Evolutionary conservation across 2,113 vertebrate species (phyloP).

Genomic region (Rafetus swinhoei): DNA sequence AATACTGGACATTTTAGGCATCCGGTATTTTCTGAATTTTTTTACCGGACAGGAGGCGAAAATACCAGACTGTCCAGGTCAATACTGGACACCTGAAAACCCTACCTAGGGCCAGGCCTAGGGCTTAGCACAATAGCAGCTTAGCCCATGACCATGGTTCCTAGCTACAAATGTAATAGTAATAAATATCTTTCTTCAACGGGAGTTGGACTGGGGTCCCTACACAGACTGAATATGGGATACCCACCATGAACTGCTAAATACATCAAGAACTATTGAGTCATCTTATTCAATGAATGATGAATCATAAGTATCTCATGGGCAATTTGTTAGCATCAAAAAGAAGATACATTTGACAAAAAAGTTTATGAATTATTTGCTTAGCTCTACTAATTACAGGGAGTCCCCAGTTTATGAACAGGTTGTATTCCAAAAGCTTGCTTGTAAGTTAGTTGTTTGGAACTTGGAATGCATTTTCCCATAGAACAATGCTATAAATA

Average conservation of each 20-base stretch:
- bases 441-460: too few relatives aligned
- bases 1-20: too few relatives aligned
- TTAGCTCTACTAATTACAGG: neutral
- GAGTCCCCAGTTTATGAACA: too few relatives aligned
- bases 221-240: neutral
- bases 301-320: neutral
- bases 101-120: too few relatives aligned
- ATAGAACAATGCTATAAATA: too few relatives aligned
- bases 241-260: neutral
- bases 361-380: neutral
- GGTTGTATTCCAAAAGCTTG: too few relatives aligned
- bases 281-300: neutral
- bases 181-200: neutral
- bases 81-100: too few relatives aligned
- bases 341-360: neutral
- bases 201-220: neutral
- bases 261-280: neutral
- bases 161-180: neutral
- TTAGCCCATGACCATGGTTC: neutral
- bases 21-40: too few relatives aligned
- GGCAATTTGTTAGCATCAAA: neutral
- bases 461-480: too few relatives aligned
- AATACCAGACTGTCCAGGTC: too few relatives aligned
- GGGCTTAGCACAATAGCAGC: neutral
- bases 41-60: too few relatives aligned